phyloP scores from a whole-genome alignment of 2,113 vertebrate species.

The Tauraco erythrolophus region DNA sequence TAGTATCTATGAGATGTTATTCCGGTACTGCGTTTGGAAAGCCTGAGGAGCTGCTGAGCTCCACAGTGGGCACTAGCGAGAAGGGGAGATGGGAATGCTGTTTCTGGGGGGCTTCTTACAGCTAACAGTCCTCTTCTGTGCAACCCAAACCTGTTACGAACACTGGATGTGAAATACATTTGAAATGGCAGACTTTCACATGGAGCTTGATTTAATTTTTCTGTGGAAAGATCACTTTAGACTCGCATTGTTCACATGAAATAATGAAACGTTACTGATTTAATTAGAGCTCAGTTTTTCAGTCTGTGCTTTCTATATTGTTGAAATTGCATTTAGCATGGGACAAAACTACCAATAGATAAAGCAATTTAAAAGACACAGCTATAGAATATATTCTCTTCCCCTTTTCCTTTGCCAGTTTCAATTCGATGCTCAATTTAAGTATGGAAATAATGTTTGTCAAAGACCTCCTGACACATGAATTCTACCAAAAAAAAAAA shows the following conservation, averaged over 20 bases:
- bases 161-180: conserved; percentile 4
- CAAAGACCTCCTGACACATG: conserved; percentile 65
- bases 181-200: conserved; percentile 43
- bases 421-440: conserved; percentile 71
- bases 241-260: conserved; percentile 62
- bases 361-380: conserved; percentile 69
- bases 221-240: conserved; percentile 50
- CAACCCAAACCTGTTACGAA: not conserved
- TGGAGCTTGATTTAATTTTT: conserved; percentile 72
- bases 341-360: conserved; percentile 67
- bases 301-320: conserved; percentile 30
- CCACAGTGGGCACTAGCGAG: not conserved
- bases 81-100: not conserved
- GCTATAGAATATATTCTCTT: conserved; percentile 24
- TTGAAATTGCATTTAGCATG: conserved; percentile 69
- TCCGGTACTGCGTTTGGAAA: not conserved
- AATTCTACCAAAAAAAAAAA: conserved; percentile 15
- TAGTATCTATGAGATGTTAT: not conserved
- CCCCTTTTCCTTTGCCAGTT: conserved; percentile 17
- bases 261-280: conserved; percentile 73
- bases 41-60: not conserved
- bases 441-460: conserved; percentile 73
- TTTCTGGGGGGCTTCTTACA: not conserved
- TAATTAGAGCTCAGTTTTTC: conserved; percentile 72
- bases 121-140: not conserved